Evolutionary conservation across 2,888 invertebrate genomes (phyloP).

Genomic region (Leucophenga montana): DNA sequence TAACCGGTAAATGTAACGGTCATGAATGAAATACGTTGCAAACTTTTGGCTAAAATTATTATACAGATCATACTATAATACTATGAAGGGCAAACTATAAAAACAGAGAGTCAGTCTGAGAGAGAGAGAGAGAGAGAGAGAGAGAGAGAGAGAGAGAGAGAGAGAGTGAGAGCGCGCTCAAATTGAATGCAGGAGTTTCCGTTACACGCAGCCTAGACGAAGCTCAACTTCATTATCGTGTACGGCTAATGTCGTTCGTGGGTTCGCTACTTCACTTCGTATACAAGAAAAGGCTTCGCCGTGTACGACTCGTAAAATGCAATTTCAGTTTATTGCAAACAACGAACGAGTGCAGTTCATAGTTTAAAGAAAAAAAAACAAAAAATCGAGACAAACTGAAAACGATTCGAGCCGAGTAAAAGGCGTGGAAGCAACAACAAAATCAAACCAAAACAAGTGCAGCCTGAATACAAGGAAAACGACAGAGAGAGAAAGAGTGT

Average conservation of each 20-base stretch:
- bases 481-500: neutral
- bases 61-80: too few relatives aligned
- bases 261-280: constrained; percentile 21
- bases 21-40: too few relatives aligned
- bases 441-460: constrained; percentile 18
- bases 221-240: constrained; percentile 3
- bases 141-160: constrained; percentile 23
- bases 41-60: too few relatives aligned
- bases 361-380: constrained; percentile 43
- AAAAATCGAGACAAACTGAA: constrained; percentile 34
- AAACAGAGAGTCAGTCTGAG: too few relatives aligned
- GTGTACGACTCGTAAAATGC: constrained; percentile 34
- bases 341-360: constrained; percentile 63
- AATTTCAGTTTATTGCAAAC: constrained; percentile 66
- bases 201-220: neutral
- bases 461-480: constrained; percentile 45
- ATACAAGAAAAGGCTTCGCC: constrained; percentile 15
- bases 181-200: constrained; percentile 45
- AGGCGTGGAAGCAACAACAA: constrained; percentile 34
- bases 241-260: neutral
- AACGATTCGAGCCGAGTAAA: constrained; percentile 44
- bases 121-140: constrained; percentile 32
- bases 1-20: too few relatives aligned
- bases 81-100: neutral
- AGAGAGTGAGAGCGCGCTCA: constrained; percentile 12